These are phyloP conservation scores for Molorchus minor DNA, from an alignment of 2,888 invertebrate species.

Conservation along the genomic window DNA sequence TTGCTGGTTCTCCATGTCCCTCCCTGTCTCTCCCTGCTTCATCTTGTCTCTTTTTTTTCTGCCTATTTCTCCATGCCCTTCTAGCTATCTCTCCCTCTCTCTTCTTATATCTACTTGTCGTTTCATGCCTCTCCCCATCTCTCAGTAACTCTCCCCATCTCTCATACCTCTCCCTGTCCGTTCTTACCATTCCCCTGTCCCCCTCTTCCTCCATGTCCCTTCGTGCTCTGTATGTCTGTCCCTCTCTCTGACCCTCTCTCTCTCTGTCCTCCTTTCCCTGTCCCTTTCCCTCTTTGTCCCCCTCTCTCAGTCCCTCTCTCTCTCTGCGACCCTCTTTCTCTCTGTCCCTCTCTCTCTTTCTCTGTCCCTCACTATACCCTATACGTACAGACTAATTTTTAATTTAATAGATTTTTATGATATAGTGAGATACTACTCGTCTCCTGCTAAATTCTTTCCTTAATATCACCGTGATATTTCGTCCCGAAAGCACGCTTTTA, in stretches of 20 bases:
- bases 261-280: not conserved
- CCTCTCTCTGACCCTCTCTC: not conserved
- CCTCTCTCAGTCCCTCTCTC: not conserved
- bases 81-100: not conserved
- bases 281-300: not conserved
- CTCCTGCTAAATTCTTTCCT: no score
- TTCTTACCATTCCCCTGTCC: not conserved
- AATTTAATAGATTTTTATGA: no score
- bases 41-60: not conserved
- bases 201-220: slow-evolving; percentile 21
- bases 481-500: no score
- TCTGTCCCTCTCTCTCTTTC: not conserved
- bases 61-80: not conserved
- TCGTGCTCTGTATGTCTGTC: slow-evolving; percentile 23
- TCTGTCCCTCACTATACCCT: slow-evolving; percentile 21
- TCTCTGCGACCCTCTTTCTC: not conserved
- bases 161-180: no score
- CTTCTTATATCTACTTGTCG: not conserved
- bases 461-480: no score
- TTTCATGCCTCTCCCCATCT: not conserved
- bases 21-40: not conserved
- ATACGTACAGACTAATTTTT: no score
- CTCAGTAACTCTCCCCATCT: no score
- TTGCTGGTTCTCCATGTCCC: not conserved
- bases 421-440: no score